These are phyloP conservation scores for Colletes collaris DNA, from an alignment of 2,888 invertebrate species.

Conservation along the genomic window DNA sequence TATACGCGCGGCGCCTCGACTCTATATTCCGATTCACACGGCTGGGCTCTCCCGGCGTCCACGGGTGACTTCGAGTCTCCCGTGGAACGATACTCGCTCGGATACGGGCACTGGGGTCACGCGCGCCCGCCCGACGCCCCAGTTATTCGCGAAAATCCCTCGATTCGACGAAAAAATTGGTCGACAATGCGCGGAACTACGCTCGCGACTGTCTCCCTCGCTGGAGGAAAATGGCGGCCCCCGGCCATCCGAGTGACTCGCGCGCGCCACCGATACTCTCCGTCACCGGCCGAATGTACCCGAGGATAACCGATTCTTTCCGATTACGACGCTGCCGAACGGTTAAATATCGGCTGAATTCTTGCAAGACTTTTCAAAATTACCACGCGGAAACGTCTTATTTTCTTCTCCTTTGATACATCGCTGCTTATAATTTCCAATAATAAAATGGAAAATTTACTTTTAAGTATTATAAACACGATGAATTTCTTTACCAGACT, in stretches of 20 bases:
- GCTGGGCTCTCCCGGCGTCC: constrained; percentile 50
- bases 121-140: constrained; percentile 74
- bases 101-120: constrained; percentile 73
- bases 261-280: constrained; percentile 79
- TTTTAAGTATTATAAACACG: background rate
- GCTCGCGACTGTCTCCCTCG: constrained; percentile 80
- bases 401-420: too few species aligned
- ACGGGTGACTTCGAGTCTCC: constrained; percentile 66
- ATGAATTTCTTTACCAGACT: background rate
- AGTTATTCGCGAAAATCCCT: constrained; percentile 71
- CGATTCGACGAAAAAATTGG: constrained; percentile 70
- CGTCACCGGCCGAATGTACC: constrained; percentile 68
- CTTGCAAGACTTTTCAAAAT: constrained; percentile 24
- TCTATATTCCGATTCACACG: constrained; percentile 52
- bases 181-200: constrained; percentile 71
- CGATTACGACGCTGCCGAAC: constrained; percentile 50
- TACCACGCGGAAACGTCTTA: background rate
- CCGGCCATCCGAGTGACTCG: constrained; percentile 77
- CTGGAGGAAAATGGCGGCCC: constrained; percentile 82
- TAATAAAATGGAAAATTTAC: background rate
- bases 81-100: constrained; percentile 68
- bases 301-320: constrained; percentile 61
- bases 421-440: background rate
- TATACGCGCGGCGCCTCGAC: constrained; percentile 54
- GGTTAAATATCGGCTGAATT: constrained; percentile 42